phyloP scores from a whole-genome alignment of 2,113 vertebrate species.

The Pyxicephalus adspersus region DNA sequence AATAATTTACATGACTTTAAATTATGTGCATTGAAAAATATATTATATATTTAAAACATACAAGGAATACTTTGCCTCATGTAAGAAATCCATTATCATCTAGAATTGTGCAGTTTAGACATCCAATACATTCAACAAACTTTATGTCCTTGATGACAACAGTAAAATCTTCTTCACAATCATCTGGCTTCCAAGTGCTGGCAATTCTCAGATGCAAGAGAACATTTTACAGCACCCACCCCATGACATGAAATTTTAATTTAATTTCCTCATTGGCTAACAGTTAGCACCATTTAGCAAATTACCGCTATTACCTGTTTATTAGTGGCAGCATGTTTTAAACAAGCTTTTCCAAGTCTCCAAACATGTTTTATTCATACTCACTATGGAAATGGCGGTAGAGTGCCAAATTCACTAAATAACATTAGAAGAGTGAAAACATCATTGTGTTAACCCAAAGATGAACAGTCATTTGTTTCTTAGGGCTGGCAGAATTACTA shows the following conservation, averaged over 20 bases:
- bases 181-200: background rate
- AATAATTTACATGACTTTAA: too few relatives aligned
- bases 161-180: conserved; percentile 6
- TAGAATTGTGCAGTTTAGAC: too few relatives aligned
- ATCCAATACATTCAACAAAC: too few relatives aligned
- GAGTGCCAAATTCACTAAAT: background rate
- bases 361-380: conserved; percentile 22
- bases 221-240: background rate
- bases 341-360: background rate
- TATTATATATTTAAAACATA: too few relatives aligned
- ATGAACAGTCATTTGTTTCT: conserved; percentile 14
- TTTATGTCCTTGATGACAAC: background rate
- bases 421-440: conserved; percentile 20
- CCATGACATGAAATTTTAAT: background rate
- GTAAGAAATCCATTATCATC: too few relatives aligned
- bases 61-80: too few relatives aligned
- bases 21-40: too few relatives aligned
- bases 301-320: conserved; percentile 13
- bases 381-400: background rate
- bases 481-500: background rate
- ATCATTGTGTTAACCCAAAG: background rate
- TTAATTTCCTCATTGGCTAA: background rate
- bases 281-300: conserved; percentile 3
- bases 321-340: background rate
- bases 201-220: background rate